These are phyloP conservation scores for Muscicapa adusta DNA, from an alignment of 2,113 vertebrate species.

Conservation along the genomic window DNA sequence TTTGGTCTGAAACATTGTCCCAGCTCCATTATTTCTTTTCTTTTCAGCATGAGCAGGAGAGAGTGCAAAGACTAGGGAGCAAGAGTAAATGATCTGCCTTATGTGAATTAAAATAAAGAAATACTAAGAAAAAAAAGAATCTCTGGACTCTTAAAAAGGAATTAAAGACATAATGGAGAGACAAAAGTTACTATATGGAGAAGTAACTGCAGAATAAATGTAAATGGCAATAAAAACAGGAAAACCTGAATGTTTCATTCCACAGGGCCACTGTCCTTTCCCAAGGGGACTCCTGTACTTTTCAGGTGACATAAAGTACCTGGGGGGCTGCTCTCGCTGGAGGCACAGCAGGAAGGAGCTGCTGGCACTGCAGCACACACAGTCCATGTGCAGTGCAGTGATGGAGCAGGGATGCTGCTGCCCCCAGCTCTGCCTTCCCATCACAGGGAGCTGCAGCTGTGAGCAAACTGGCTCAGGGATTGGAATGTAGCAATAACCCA, in stretches of 20 bases:
- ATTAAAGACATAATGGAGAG: not conserved
- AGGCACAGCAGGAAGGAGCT: not conserved
- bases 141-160: not conserved
- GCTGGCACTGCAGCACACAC: not conserved
- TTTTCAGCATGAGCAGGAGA: not conserved
- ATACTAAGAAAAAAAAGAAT: not conserved
- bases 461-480: constrained; percentile 71
- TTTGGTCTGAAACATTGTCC: not conserved
- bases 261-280: not conserved
- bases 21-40: not conserved
- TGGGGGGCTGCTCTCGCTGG: not conserved
- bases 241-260: not conserved
- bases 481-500: constrained; percentile 75
- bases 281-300: not conserved
- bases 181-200: not conserved
- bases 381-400: not conserved
- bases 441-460: constrained; percentile 71
- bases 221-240: not conserved
- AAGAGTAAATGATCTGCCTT: not conserved
- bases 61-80: not conserved
- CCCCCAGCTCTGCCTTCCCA: constrained; percentile 58
- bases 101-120: not conserved
- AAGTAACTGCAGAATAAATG: not conserved
- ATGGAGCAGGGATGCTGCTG: constrained; percentile 43
- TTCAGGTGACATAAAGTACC: not conserved